Conservation (phyloP, 1,140 invertebrate genomes). For the Bathynomus jamesi region DNA sequence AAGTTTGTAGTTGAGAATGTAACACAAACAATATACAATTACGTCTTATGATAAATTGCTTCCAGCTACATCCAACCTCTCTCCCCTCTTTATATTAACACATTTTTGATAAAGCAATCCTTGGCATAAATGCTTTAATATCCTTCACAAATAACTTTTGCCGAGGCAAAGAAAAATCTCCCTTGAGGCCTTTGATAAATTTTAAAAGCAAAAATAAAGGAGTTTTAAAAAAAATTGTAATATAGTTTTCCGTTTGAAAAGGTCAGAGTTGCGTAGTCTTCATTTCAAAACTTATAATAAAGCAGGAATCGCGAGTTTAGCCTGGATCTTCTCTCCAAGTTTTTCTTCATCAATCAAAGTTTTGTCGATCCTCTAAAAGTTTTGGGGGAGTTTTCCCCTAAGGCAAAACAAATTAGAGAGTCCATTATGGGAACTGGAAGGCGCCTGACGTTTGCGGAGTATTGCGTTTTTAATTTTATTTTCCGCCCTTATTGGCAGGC, state of each 20-base stretch:
- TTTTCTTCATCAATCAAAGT: constrained; percentile 1
- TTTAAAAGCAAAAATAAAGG: neutral
- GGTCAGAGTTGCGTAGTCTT: neutral
- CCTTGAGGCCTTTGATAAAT: neutral
- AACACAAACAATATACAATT: no score
- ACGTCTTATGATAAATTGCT: no score
- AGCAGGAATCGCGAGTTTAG: neutral
- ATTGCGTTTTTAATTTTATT: neutral
- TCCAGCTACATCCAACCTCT: no score
- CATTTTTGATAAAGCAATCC: no score
- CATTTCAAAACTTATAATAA: neutral
- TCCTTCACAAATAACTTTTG: neutral
- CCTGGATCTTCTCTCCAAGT: neutral
- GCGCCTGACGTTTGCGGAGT: neutral
- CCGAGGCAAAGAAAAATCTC: neutral
- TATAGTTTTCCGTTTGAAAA: neutral
- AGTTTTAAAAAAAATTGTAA: no score
- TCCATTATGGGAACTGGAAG: neutral
- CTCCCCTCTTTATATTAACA: no score
- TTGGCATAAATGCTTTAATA: neutral
- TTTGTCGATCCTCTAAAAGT: neutral
- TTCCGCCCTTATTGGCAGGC: neutral
- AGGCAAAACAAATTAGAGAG: neutral
- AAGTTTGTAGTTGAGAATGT: no score
- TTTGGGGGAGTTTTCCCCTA: neutral